A percentile compares a stretch with the other conserved stretches of the same genome.
phyloP scores from a whole-genome alignment of 1,140 invertebrate species.

The Apis dorsata region DNA sequence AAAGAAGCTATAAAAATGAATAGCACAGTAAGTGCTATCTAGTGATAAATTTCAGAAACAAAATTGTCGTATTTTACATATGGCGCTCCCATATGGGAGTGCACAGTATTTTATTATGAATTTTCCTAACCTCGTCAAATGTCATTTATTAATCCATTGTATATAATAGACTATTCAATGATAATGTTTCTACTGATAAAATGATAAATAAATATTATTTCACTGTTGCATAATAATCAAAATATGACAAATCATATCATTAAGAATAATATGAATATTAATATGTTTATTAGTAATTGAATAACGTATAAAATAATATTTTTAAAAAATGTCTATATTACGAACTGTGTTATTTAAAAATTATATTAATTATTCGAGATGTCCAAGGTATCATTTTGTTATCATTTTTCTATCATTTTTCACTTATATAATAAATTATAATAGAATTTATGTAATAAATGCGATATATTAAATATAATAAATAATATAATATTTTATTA shows the following conservation, averaged over 20 bases:
- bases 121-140: conserved; percentile 25
- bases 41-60: neutral
- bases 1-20: neutral
- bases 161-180: neutral
- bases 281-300: neutral
- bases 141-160: neutral
- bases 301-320: conserved; percentile 12
- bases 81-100: conserved; percentile 31
- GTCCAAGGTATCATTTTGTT: conserved; percentile 42
- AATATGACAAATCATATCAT: neutral
- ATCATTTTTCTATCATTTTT: neutral
- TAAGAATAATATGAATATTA: neutral
- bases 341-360: conserved; percentile 50
- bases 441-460: neutral
- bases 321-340: conserved; percentile 59
- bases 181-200: neutral
- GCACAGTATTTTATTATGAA: conserved; percentile 39
- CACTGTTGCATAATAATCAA: neutral
- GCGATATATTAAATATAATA: neutral
- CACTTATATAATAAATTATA: neutral
- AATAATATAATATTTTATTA: conserved; percentile 37
- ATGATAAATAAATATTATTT: neutral
- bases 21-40: conserved; percentile 30
- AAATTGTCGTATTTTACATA: conserved; percentile 15
- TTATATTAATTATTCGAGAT: conserved; percentile 28